Conservation (phyloP, 2,888 invertebrate species). For the Drosophila neutralis region DNA sequence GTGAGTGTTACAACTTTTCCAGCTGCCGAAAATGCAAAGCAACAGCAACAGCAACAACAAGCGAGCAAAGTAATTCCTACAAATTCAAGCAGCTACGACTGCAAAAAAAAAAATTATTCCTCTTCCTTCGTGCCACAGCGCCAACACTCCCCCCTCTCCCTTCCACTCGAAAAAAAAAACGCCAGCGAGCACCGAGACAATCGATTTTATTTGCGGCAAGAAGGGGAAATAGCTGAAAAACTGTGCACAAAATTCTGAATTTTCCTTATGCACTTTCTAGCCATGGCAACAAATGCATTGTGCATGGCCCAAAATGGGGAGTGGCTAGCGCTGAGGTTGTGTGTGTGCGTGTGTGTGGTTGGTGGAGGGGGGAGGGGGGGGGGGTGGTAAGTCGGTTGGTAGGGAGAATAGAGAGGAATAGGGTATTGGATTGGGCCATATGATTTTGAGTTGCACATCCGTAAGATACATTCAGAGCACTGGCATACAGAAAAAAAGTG, state of each 20-base stretch:
- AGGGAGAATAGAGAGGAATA: neutral
- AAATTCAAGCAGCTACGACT: constrained; percentile 10
- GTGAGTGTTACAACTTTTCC: constrained; percentile 50
- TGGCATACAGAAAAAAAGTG: constrained; percentile 5
- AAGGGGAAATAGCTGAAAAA: constrained; percentile 21
- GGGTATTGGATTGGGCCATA: constrained; percentile 6
- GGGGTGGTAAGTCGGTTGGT: neutral
- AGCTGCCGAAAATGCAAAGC: constrained; percentile 60
- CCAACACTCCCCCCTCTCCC: too few species aligned
- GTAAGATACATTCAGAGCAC: constrained; percentile 14
- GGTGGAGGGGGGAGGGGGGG: neutral
- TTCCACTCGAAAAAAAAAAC: neutral
- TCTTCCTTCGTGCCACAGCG: too few species aligned
- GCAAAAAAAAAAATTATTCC: neutral
- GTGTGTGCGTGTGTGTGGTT: neutral
- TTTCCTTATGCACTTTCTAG: constrained; percentile 43
- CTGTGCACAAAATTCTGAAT: constrained; percentile 35
- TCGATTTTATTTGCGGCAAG: constrained; percentile 47
- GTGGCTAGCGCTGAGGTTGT: constrained; percentile 1
- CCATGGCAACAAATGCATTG: constrained; percentile 7
- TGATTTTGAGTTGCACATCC: constrained; percentile 7
- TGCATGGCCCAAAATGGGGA: constrained; percentile 10
- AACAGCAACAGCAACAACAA: constrained; percentile 9
- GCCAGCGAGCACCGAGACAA: constrained; percentile 32
- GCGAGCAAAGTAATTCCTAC: constrained; percentile 18